A percentile compares a stretch with the other conserved stretches of the same genome.
phyloP scores from a whole-genome alignment of 2,797 vertebrate genomes.

The Coregonus suidteri region DNA sequence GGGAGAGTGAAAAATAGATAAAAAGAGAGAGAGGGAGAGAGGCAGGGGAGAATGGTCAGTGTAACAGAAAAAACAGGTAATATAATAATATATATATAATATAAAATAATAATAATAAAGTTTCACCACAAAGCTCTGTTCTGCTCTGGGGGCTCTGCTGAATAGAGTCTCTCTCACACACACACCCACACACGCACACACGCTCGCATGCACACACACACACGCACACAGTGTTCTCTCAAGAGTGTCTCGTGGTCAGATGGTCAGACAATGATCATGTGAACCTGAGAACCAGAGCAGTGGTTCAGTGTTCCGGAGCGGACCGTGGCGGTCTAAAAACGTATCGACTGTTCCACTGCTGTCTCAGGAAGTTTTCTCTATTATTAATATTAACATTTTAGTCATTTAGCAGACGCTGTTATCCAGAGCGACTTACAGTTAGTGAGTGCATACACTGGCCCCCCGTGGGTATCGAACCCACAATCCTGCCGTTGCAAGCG shows the following conservation, averaged over 20 bases:
- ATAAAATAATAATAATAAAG: too few relatives aligned
- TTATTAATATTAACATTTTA: neutral
- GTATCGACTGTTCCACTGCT: constrained; percentile 17
- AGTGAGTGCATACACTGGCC: too few relatives aligned
- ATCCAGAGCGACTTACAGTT: too few relatives aligned
- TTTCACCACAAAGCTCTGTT: constrained; percentile 37
- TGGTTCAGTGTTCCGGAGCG: constrained; percentile 15
- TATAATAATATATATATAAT: too few relatives aligned
- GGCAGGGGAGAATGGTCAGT: neutral
- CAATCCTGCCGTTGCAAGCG: too few relatives aligned
- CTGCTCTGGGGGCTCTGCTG: constrained; percentile 46
- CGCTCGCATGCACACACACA: too few relatives aligned
- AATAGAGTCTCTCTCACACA: constrained; percentile 35
- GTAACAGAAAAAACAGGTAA: neutral
- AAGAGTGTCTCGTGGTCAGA: constrained; percentile 4
- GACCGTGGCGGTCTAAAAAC: constrained; percentile 13
- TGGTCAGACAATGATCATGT: constrained; percentile 28
- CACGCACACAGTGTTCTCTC: neutral
- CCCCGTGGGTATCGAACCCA: too few relatives aligned
- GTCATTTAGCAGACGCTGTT: too few relatives aligned
- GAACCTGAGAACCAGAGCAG: constrained; percentile 13
- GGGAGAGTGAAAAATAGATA: neutral
- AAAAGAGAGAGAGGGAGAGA: neutral
- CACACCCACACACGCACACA: constrained; percentile 4
- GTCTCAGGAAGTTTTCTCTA: neutral